Conservation (phyloP, 2,797 vertebrate species). For the Phaenicophaeus curvirostris region DNA sequence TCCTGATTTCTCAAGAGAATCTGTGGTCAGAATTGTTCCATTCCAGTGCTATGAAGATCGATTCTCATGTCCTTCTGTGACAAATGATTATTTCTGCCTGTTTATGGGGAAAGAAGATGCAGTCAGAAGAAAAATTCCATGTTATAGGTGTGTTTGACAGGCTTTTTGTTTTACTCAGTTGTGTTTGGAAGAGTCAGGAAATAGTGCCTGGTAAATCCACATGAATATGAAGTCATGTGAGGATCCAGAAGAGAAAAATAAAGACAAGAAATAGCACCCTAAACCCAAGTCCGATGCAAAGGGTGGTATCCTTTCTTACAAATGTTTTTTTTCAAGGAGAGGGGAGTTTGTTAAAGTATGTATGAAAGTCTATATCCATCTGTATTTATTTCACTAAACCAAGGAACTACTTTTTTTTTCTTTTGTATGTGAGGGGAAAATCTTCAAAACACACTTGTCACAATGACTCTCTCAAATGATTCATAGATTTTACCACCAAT, state of each 20-base stretch:
- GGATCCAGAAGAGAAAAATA: background rate
- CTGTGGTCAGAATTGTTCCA: background rate
- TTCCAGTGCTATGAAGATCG: background rate
- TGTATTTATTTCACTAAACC: background rate
- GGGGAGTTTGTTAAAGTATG: background rate
- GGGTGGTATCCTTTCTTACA: background rate
- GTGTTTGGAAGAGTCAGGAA: background rate
- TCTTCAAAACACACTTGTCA: background rate
- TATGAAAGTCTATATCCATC: background rate
- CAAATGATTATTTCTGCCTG: background rate
- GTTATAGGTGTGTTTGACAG: background rate
- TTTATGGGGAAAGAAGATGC: background rate
- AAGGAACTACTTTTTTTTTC: background rate
- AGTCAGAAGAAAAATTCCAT: background rate
- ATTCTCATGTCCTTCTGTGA: background rate
- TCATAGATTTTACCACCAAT: background rate
- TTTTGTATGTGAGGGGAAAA: too few relatives aligned
- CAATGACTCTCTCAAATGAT: background rate
- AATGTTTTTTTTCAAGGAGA: background rate
- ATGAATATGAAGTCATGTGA: background rate
- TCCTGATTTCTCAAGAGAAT: background rate
- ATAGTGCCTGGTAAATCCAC: background rate
- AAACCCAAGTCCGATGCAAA: background rate
- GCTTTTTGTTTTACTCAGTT: background rate
- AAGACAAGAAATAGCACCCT: background rate